Base-by-base conservation (phyloP, 2,888 invertebrate species). In the Drosophila birchii region DNA sequence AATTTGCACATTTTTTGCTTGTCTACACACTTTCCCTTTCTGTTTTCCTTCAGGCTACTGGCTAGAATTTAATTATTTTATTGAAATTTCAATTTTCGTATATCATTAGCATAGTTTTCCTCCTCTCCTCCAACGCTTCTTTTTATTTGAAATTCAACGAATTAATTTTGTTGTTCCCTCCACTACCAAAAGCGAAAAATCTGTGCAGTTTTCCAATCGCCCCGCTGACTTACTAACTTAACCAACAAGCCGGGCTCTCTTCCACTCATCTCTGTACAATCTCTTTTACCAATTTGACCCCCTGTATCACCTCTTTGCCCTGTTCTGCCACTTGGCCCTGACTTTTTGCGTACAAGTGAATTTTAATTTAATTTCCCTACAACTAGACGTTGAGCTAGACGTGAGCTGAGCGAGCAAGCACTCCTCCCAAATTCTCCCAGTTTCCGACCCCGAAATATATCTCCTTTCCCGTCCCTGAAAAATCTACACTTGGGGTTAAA, bases 301-400 rank as follows among this genome's bases (percentile, higher is more conserved):
- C 34, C 39, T 45, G 61, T 1, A n/a, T 55, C 55, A 66, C 56
- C 56, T 62, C 62, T 62, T 36, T 36, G 49, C 34, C 71, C 55
- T 56, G 41, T 67, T 55, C 44, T 70, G 47, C 63, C 70, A 58
- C 56, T 68, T 63, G 62, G 72, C 78, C 80, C 75, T 76, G 81
- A 76, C 84, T 86, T 75, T 67, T 80, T 81, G 80, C 76, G 86
- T 86, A 85, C 84, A 85, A 85, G 80, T 83, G 84, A 86, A 86
- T 86, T 86, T 86, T 88, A 86, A 88, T 88, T 88, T 86, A 88
- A 86, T 88, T 86, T 86, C 81, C 80, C 81, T 86, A 81, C 78
- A 86, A 86, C 82, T 83, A 83, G 86, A 83, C 82, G 81, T 79
- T 83, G 84, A 86, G 86, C 84, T 78, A 86, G 82, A 83, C 86